Percentiles rank a stretch among this genome's conserved stretches.
Evolutionary conservation across 2,113 vertebrate genomes (phyloP).

Genomic region (Oreotragus oreotragus): DNA sequence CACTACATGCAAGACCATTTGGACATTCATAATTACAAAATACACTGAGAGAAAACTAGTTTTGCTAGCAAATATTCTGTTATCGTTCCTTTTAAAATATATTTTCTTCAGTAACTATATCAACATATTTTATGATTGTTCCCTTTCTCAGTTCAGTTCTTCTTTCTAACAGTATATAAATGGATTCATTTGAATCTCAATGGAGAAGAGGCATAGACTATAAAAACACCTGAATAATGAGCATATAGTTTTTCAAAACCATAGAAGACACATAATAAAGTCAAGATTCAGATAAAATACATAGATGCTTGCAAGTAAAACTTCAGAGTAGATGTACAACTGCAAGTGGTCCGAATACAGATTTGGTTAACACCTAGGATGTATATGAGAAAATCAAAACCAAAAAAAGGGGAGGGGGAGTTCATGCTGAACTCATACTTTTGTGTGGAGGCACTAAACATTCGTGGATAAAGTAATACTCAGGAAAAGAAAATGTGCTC

Average conservation of each 20-base stretch:
- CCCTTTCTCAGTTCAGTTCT: neutral
- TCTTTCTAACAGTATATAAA: neutral
- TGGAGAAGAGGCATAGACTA: neutral
- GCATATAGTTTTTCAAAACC: neutral
- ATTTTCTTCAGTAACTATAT: neutral
- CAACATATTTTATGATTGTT: neutral
- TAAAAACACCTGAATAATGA: neutral
- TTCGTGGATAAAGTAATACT: neutral
- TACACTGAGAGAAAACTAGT: neutral
- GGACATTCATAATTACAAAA: neutral
- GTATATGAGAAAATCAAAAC: neutral
- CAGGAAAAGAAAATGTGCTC: neutral
- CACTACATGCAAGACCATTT: neutral
- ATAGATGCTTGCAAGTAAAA: neutral
- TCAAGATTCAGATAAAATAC: neutral
- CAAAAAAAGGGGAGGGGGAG: fast-evolving
- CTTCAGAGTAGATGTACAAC: neutral
- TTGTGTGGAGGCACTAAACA: neutral
- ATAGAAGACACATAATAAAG: neutral
- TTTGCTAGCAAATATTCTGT: neutral
- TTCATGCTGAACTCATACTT: neutral
- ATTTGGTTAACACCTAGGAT: neutral
- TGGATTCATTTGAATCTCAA: neutral
- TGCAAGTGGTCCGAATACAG: neutral
- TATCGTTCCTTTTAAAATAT: neutral